Evolutionary conservation across 1,140 invertebrate genomes (phyloP).

Genomic region (Ooceraea biroi): DNA sequence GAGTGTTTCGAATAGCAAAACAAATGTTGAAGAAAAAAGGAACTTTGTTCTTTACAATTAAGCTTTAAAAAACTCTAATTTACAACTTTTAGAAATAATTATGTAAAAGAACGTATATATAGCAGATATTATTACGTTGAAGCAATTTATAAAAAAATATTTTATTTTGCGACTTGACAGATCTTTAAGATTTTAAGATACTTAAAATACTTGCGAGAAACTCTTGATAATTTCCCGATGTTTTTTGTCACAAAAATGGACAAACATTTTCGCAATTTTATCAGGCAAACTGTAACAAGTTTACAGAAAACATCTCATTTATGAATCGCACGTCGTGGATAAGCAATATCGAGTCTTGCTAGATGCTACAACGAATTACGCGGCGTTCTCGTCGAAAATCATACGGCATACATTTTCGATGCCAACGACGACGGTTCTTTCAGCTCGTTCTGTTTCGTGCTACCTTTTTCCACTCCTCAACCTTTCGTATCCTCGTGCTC

Average conservation of each 20-base stretch:
- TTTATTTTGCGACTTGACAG: conserved; percentile 1
- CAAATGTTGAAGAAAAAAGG: neutral
- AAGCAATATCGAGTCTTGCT: neutral
- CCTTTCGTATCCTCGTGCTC: neutral
- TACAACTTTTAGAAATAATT: no score
- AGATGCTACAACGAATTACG: conserved; percentile 2
- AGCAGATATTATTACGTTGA: neutral
- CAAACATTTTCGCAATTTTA: neutral
- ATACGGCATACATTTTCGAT: neutral
- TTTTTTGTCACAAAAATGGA: neutral
- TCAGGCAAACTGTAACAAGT: neutral
- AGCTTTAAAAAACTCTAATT: neutral
- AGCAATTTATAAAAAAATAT: neutral
- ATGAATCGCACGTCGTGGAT: neutral
- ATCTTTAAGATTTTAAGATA: neutral
- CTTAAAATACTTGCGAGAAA: neutral
- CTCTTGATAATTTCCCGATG: neutral
- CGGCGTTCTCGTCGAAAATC: conserved; percentile 14
- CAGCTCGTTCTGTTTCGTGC: neutral
- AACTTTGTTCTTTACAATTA: neutral
- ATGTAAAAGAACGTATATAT: neutral
- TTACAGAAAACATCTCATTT: neutral
- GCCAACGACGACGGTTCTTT: neutral
- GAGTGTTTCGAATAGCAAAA: conserved; percentile 43
- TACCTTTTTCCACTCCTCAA: conserved; percentile 20